Conservation (phyloP, 1,140 invertebrate genomes). For the Cyclargus thomasi region DNA sequence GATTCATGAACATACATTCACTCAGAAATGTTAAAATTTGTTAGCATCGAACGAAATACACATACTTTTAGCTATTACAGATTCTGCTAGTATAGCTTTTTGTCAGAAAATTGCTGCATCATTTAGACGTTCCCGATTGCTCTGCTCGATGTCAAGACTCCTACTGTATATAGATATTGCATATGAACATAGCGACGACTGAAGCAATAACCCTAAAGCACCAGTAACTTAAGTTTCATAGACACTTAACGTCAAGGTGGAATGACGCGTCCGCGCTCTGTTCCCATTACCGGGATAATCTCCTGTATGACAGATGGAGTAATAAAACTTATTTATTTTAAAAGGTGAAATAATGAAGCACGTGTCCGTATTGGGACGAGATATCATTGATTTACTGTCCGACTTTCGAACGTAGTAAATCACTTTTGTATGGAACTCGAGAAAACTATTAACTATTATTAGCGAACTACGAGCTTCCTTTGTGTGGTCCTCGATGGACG, state of each 20-base stretch:
- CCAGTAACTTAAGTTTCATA: slow-evolving; percentile 51
- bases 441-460: slow-evolving; percentile 72
- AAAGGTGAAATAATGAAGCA: slow-evolving; percentile 63
- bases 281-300: slow-evolving; percentile 63
- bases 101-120: too few relatives aligned
- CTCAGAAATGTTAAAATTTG: too few relatives aligned
- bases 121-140: too few relatives aligned
- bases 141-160: too few relatives aligned
- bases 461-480: slow-evolving; percentile 50
- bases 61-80: too few relatives aligned
- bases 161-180: background rate
- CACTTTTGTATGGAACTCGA: slow-evolving; percentile 64
- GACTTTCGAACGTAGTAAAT: slow-evolving; percentile 66
- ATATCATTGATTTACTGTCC: slow-evolving; percentile 63
- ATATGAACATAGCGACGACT: background rate
- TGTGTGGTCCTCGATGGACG: slow-evolving; percentile 34
- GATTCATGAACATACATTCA: too few relatives aligned
- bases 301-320: slow-evolving; percentile 62
- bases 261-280: slow-evolving; percentile 41
- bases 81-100: too few relatives aligned
- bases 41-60: too few relatives aligned
- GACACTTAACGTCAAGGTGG: slow-evolving; percentile 60
- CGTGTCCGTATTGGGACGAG: slow-evolving; percentile 34
- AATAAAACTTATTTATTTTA: slow-evolving; percentile 71
- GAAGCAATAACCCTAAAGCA: slow-evolving; percentile 4